Conservation (phyloP, 2,888 invertebrate species). For the Diplolepis rosae region DNA sequence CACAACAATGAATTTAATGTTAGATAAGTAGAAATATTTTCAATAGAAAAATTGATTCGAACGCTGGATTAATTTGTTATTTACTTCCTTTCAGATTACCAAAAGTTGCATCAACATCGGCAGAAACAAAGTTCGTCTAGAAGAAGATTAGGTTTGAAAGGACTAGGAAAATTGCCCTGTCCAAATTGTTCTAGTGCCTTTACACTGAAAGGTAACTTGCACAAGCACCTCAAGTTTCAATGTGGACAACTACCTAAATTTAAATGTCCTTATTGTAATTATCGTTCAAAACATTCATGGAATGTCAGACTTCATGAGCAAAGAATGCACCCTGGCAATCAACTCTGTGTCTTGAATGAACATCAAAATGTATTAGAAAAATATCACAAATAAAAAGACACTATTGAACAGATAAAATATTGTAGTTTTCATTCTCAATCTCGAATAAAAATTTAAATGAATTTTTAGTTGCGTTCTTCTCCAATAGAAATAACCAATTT, state of each 20-base stretch:
- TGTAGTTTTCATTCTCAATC: too few species aligned
- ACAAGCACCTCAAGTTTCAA: slow-evolving; percentile 62
- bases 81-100: slow-evolving; percentile 5
- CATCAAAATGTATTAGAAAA: not conserved
- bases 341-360: not conserved
- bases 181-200: slow-evolving; percentile 57
- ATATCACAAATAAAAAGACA: not conserved
- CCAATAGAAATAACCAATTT: too few species aligned
- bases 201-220: slow-evolving; percentile 43
- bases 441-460: too few species aligned
- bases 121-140: not conserved
- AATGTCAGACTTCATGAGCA: slow-evolving; percentile 64
- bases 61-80: not conserved
- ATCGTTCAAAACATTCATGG: slow-evolving; percentile 57
- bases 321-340: slow-evolving; percentile 50
- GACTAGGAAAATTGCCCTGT: slow-evolving; percentile 49
- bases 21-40: not conserved
- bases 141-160: not conserved
- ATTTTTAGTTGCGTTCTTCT: too few species aligned
- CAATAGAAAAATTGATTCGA: not conserved
- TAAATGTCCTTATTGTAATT: slow-evolving; percentile 66
- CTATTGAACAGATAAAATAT: too few species aligned
- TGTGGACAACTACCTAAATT: slow-evolving; percentile 67
- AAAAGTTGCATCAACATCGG: not conserved
- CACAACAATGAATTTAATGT: not conserved